Evolutionary conservation across 1,140 invertebrate genomes (phyloP).

Genomic region (Cydia fagiglandana): DNA sequence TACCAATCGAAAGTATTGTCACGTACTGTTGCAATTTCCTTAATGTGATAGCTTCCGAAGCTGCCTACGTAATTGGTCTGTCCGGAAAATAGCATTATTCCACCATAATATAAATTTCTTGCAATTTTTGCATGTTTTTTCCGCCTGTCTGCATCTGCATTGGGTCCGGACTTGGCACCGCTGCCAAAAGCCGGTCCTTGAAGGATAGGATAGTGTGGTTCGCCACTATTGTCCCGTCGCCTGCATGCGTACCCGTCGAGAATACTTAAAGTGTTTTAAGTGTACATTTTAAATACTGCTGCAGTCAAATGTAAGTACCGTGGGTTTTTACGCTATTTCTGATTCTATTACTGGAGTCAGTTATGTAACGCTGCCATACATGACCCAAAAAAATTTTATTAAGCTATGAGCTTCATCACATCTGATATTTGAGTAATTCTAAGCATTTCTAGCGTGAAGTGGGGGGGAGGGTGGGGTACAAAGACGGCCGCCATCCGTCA

Average conservation of each 20-base stretch:
- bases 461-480: too few relatives aligned
- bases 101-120: neutral
- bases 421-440: too few relatives aligned
- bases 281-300: neutral
- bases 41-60: slow-evolving; percentile 10
- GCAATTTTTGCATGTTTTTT: slow-evolving; percentile 1
- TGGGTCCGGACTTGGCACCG: neutral
- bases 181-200: slow-evolving; percentile 22
- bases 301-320: neutral
- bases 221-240: slow-evolving; percentile 22
- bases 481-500: too few relatives aligned
- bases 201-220: slow-evolving; percentile 31
- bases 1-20: neutral
- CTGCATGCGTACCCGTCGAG: neutral
- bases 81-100: neutral
- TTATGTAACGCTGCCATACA: too few relatives aligned
- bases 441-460: too few relatives aligned
- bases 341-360: too few relatives aligned
- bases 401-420: too few relatives aligned
- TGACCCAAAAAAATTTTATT: too few relatives aligned
- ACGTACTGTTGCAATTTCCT: slow-evolving; percentile 6
- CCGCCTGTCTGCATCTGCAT: slow-evolving; percentile 14
- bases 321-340: neutral
- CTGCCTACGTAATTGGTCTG: slow-evolving; percentile 18
- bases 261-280: slow-evolving; percentile 20